Evolutionary conservation across 2,888 invertebrate genomes (phyloP).

Genomic region (Thyatira batis): DNA sequence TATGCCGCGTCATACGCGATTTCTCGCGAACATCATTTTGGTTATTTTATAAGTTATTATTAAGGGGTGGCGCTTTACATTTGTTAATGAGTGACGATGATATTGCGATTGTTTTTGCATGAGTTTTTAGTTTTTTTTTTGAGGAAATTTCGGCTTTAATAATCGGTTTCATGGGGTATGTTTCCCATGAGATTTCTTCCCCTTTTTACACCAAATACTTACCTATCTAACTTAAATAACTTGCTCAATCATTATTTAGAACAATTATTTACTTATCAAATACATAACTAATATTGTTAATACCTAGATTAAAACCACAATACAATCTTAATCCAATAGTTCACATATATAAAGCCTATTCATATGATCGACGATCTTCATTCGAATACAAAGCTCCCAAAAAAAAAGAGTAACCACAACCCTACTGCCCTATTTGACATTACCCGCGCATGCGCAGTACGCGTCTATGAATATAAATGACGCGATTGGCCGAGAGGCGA

Average conservation of each 20-base stretch:
- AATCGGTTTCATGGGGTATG: too few species aligned
- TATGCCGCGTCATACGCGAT: constrained; percentile 62
- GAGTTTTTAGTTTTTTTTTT: constrained; percentile 3
- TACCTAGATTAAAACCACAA: constrained; percentile 17
- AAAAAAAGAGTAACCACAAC: constrained; percentile 8
- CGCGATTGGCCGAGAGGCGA: constrained; percentile 47
- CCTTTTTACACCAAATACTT: too few species aligned
- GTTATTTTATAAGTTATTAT: constrained; percentile 63
- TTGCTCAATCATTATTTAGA: too few species aligned
- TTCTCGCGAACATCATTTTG: constrained; percentile 58
- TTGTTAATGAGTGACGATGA: constrained; percentile 43
- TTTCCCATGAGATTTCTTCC: too few species aligned
- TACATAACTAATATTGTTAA: not conserved
- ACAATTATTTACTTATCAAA: too few species aligned
- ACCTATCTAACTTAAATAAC: too few species aligned
- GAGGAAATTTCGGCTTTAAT: too few species aligned
- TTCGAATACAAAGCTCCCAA: not conserved
- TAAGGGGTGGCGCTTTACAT: constrained; percentile 61
- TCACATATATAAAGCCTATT: not conserved
- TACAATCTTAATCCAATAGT: too few species aligned
- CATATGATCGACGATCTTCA: too few species aligned
- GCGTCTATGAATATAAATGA: constrained; percentile 38
- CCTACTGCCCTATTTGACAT: constrained; percentile 43
- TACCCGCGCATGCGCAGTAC: constrained; percentile 50
- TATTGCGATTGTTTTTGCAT: constrained; percentile 30